These are phyloP conservation scores for Xestobium rufovillosum DNA, from an alignment of 2,888 invertebrate species.

Conservation along the genomic window DNA sequence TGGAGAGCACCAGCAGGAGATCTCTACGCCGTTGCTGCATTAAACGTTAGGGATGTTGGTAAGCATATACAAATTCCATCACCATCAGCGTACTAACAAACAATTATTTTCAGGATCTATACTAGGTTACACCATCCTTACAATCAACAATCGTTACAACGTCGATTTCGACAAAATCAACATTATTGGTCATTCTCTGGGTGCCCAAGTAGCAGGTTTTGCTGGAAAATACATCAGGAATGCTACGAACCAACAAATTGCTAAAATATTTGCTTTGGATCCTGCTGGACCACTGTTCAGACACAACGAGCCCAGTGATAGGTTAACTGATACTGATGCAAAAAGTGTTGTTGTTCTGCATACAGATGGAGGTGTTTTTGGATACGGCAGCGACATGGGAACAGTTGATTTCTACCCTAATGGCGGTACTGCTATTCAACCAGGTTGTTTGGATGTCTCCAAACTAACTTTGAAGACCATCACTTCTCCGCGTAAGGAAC, in stretches of 20 bases:
- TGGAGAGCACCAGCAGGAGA: conserved; percentile 4
- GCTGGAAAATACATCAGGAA: conserved; percentile 10
- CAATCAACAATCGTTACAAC: not conserved
- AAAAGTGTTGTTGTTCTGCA: conserved; percentile 12
- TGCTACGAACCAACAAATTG: conserved; percentile 7
- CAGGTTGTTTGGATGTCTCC: conserved; percentile 6
- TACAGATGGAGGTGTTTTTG: conserved; percentile 11
- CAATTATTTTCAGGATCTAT: not conserved
- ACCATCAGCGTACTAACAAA: not conserved
- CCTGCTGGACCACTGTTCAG: conserved; percentile 12
- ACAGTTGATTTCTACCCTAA: conserved; percentile 15
- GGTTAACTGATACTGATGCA: conserved; percentile 9
- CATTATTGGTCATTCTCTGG: conserved; percentile 10
- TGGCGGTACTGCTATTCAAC: conserved; percentile 14
- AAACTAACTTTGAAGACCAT: not conserved
- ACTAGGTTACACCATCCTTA: not conserved
- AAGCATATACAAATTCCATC: no score
- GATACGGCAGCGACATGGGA: conserved; percentile 6
- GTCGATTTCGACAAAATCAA: not conserved
- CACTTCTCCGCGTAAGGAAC: not conserved
- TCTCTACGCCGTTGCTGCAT: not conserved
- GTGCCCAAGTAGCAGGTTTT: conserved; percentile 14
- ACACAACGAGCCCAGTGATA: not conserved
- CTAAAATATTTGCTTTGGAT: conserved; percentile 14
- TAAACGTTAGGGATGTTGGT: conserved; percentile 7